Conservation (phyloP, 2,888 invertebrate species). For the Auanema sp. region DNA sequence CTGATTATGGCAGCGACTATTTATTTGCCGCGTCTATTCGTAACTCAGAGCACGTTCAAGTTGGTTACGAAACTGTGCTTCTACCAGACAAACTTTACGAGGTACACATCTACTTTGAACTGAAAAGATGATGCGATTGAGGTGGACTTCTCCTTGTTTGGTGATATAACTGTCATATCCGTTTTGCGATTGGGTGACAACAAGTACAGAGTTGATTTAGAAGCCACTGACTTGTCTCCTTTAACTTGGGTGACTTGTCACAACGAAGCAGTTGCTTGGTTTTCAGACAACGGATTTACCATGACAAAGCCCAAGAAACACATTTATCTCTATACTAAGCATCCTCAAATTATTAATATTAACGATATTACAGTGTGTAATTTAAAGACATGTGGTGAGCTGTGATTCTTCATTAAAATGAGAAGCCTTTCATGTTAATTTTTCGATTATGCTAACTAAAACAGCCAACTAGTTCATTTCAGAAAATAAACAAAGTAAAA, state of each 20-base stretch:
- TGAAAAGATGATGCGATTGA: slow-evolving; percentile 10
- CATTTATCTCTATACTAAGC: slow-evolving; percentile 19
- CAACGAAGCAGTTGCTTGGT: slow-evolving; percentile 35
- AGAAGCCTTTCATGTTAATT: too few relatives aligned
- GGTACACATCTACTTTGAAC: slow-evolving; percentile 3
- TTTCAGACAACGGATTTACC: slow-evolving; percentile 56
- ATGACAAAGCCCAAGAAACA: slow-evolving; percentile 26
- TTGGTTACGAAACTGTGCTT: slow-evolving; percentile 11
- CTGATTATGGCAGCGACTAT: neutral
- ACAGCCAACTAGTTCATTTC: too few relatives aligned
- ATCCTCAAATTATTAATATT: slow-evolving; percentile 19
- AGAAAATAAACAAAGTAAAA: neutral
- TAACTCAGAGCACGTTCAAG: neutral
- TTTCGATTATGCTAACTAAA: too few relatives aligned
- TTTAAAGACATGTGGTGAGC: slow-evolving; percentile 30
- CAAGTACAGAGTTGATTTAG: slow-evolving; percentile 35
- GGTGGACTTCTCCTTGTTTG: slow-evolving; percentile 31
- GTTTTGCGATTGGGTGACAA: slow-evolving; percentile 20
- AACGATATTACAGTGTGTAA: slow-evolving; percentile 41
- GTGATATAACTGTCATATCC: slow-evolving; percentile 29
- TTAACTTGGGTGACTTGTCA: slow-evolving; percentile 56
- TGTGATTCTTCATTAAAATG: neutral
- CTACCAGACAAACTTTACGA: slow-evolving; percentile 9
- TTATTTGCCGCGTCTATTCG: neutral
- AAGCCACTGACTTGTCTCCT: slow-evolving; percentile 43